phyloP scores from a whole-genome alignment of 2,797 vertebrate species.

The Amphiprion clarkii region DNA sequence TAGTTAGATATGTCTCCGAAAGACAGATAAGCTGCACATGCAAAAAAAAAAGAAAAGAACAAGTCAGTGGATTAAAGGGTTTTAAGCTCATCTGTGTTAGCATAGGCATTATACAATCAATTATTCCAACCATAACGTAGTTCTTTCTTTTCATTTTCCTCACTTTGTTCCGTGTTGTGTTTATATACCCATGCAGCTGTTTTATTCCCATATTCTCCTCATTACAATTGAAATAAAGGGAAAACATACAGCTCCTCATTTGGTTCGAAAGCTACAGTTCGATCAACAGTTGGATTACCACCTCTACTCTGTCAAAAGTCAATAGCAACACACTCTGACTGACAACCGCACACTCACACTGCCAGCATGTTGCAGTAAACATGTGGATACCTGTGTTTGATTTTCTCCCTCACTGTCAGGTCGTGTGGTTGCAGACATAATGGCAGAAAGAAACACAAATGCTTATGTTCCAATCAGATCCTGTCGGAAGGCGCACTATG shows the following conservation, averaged over 20 bases:
- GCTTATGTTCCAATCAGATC: constrained; percentile 16
- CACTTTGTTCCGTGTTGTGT: background rate
- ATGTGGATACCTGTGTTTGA: constrained; percentile 17
- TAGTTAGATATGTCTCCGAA: constrained; percentile 69
- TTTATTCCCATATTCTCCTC: background rate
- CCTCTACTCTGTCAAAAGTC: constrained; percentile 22
- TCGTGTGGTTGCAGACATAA: background rate
- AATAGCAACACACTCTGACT: constrained; percentile 18
- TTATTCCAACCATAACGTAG: background rate
- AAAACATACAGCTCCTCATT: background rate
- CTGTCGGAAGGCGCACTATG: constrained; percentile 1
- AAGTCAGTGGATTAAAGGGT: constrained; percentile 27
- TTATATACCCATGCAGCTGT: background rate
- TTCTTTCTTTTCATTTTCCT: background rate
- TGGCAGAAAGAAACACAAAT: constrained; percentile 10
- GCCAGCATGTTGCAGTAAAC: constrained; percentile 10
- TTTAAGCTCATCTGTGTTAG: constrained; percentile 11
- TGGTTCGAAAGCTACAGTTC: constrained; percentile 26
- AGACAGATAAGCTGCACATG: constrained; percentile 65
- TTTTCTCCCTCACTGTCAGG: background rate
- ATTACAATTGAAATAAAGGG: background rate
- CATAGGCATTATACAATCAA: background rate
- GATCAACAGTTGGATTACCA: constrained; percentile 35
- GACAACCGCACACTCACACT: background rate
- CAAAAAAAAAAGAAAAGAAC: constrained; percentile 22